Evolutionary conservation across 2,113 vertebrate species (phyloP), one percentile per base, ranked within the genome.

Genomic region (Andinoacara biseriatus): DNA sequence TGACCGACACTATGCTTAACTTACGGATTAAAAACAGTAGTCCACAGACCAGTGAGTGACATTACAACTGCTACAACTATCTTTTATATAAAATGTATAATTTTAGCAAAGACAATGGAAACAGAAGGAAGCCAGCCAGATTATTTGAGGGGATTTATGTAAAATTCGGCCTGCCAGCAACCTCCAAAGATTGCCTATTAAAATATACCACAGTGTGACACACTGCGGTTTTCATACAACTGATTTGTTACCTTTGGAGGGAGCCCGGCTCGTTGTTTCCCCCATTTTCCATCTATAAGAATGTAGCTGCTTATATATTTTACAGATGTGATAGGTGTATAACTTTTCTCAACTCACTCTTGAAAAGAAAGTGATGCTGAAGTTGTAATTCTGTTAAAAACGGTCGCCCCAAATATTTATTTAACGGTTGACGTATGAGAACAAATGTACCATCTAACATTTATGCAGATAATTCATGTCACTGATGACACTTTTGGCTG

Each of bases 351-450:
- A 69, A 52, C 43, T 0, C 52, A 52, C 65, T 0, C 65, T 14
- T 69, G 43, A 20, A 49, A 0, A 31, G 24, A 69, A 52, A 52
- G 11, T 1, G 0, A 52, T 29, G 29, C 13, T 31, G 52, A 52
- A 11, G 0, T 69, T 69, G 9, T 69, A 49, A 46, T 52, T 52
- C 3, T 49, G 18, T 20, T 31, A 72, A 14, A 17, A 72, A 52
- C 49, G 13, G 17, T 72, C 31, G 6, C 43, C 43, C 26, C 31
- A 26, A 52, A 69, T 31, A 69, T 69, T 31, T 72, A 72, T 52
- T 72, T 31, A 52, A 72, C 24, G 43, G 43, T 20, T 54, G 18
- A 20, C 8, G 3, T 54, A 54, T 7, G 52, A n/a, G 52, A 72
- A 52, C 3, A 72, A 11, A 8, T 72, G 26, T 54, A 35, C 18